These are phyloP conservation scores for Romanogobio albipinnatus DNA, from an alignment of 2,113 vertebrate genomes.

Conservation along the genomic window DNA sequence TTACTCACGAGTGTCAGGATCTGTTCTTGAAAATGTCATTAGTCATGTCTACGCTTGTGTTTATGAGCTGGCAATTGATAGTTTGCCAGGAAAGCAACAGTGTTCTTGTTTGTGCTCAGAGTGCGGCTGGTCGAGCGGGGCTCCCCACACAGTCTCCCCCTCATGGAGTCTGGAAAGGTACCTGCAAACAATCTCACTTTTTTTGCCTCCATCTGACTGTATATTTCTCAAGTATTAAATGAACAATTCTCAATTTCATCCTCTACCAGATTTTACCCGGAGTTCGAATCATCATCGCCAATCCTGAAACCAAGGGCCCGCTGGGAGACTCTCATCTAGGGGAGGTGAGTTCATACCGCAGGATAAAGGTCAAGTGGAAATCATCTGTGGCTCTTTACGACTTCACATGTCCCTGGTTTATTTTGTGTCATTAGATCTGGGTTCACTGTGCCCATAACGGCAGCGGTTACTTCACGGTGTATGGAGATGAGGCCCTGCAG, in stretches of 20 bases:
- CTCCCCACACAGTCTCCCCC: constrained; percentile 77
- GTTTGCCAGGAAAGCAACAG: constrained; percentile 12
- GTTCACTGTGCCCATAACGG: constrained; percentile 96
- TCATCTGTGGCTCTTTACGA: background rate
- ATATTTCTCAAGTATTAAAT: background rate
- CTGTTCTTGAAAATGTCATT: background rate
- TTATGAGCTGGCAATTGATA: constrained; percentile 9
- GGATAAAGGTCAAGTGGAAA: background rate
- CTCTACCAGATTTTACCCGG: constrained; percentile 89
- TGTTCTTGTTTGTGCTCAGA: constrained; percentile 57
- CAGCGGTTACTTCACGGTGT: constrained; percentile 97
- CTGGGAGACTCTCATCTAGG: constrained; percentile 97
- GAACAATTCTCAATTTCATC: background rate
- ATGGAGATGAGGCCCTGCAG: constrained; percentile 94
- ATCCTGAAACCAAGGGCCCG: constrained; percentile 97
- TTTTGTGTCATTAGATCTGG: constrained; percentile 84
- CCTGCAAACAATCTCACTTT: constrained; percentile 18
- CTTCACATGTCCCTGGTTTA: background rate
- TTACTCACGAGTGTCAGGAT: background rate
- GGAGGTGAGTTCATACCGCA: constrained; percentile 78
- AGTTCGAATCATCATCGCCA: constrained; percentile 97
- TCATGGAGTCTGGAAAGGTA: constrained; percentile 81
- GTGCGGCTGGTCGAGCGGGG: constrained; percentile 78
- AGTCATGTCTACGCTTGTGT: constrained; percentile 8
- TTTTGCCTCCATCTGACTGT: background rate